Evolutionary conservation across 2,797 vertebrate species (phyloP), one percentile per base, ranked within the genome.

Genomic region (Meda fulgida): DNA sequence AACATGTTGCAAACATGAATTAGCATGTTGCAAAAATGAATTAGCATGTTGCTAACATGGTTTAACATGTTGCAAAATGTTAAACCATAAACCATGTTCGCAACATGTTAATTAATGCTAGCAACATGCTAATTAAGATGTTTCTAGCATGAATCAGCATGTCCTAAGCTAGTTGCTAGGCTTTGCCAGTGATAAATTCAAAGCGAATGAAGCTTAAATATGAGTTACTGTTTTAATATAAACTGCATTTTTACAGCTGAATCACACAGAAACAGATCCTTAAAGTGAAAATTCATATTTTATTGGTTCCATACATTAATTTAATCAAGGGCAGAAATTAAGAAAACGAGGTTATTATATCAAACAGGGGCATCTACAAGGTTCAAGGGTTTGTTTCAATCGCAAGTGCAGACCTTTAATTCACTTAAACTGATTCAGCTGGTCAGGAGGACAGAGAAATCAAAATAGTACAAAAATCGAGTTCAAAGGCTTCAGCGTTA

Each of bases 271-370:
- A 34, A 72, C 10, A 9, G 55, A 83, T n/a, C 65, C 29, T 79
- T 95, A 96, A 96, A 96, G 95, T 94, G 93, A 96, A 97, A 97
- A 96, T 95, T 93, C 84, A 87, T 89, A 85, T 89, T 97, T 98
- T 96, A 97, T 97, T 95, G 93, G 96, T 97, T 97, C 96, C 96
- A 95, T 97, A 97, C 96, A 97, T 96, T 95, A 97, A 96, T 96
- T 93, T 87, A 88, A 94, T 95, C 94, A 97, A 96, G 96, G 96
- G 97, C 96, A 96, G 92, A 95, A 96, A 96, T 92, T 93, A 96
- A 94, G 96, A 87, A 60, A 76, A 55, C 93, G 94, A 95, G 94
- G 75, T 82, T 80, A 46, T 46, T 46, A 92, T 94, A 94, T 94
- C 93, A 95, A 94, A 94, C 83, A 92, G 92, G 92, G 90, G 90